phyloP scores from a whole-genome alignment of 2,888 invertebrate genomes.

The Tenthredo distinguenda region DNA sequence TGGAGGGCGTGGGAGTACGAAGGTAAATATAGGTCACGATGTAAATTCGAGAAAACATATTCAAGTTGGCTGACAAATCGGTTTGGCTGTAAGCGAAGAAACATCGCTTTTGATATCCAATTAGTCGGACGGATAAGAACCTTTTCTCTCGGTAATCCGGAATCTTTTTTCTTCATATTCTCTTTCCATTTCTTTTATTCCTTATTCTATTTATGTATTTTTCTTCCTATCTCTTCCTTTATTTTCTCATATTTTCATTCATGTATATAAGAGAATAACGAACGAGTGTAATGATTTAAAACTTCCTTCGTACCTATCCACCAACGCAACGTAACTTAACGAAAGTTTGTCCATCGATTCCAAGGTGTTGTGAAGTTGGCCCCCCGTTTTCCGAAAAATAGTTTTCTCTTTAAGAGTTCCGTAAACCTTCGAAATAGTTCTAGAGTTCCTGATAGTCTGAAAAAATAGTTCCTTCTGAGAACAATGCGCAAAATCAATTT shows the following conservation, averaged over 20 bases:
- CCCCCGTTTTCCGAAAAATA: too few species aligned
- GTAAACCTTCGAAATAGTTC: too few species aligned
- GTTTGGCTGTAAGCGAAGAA: not conserved
- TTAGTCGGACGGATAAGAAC: constrained; percentile 22
- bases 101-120: constrained; percentile 32
- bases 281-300: not conserved
- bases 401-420: too few species aligned
- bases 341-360: not conserved
- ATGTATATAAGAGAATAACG: not conserved
- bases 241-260: not conserved
- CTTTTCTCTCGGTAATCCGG: not conserved
- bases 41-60: constrained; percentile 15
- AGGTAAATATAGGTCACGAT: not conserved
- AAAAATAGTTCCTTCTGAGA: too few species aligned
- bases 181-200: not conserved
- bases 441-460: too few species aligned
- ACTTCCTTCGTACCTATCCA: not conserved
- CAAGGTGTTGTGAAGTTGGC: too few species aligned
- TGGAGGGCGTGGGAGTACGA: not conserved
- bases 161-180: not conserved
- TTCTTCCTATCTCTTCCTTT: not conserved
- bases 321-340: not conserved
- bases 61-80: constrained; percentile 14
- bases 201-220: not conserved
- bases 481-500: too few species aligned